A percentile compares a stretch with the other conserved stretches of the same genome.
Conservation (phyloP, 2,113 vertebrate species). For the Trichomycterus rosablanca region DNA sequence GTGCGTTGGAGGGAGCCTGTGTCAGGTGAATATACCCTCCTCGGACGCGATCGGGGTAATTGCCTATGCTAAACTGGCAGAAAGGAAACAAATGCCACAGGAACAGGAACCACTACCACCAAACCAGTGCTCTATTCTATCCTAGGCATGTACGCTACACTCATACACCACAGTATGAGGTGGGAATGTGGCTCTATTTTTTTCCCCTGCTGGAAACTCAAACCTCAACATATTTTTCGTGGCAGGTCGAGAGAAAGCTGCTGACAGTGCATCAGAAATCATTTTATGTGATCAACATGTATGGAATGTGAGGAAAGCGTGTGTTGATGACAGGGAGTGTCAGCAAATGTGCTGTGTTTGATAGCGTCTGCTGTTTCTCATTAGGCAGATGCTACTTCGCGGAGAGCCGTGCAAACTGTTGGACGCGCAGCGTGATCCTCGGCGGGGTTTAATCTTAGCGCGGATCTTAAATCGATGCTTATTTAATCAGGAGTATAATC, state of each 20-base stretch:
- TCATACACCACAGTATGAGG: conserved; percentile 55
- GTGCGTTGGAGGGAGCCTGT: too few species aligned
- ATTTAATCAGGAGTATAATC: not conserved
- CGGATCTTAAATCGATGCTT: conserved; percentile 1
- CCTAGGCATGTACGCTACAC: conserved; percentile 44
- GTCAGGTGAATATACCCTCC: too few species aligned
- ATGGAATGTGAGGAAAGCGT: conserved; percentile 60
- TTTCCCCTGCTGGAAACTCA: conserved; percentile 26
- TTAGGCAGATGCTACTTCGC: conserved; percentile 39
- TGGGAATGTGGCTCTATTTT: conserved; percentile 39
- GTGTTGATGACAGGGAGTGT: conserved; percentile 57
- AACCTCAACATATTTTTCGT: conserved; percentile 34
- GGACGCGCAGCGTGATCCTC: conserved; percentile 17
- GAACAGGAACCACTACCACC: too few species aligned
- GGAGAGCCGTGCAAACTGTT: conserved; percentile 27
- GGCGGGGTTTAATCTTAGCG: conserved; percentile 10
- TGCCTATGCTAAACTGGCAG: too few species aligned
- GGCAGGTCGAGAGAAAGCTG: conserved; percentile 52
- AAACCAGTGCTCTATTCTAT: too few species aligned
- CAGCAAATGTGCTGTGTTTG: conserved; percentile 26
- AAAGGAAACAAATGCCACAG: too few species aligned
- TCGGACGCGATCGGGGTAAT: too few species aligned
- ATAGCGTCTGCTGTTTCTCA: conserved; percentile 42
- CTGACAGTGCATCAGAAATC: conserved; percentile 65
- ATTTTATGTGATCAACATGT: conserved; percentile 63